Evolutionary conservation across 2,797 vertebrate species (phyloP).

Genomic region (Danio tinwini): DNA sequence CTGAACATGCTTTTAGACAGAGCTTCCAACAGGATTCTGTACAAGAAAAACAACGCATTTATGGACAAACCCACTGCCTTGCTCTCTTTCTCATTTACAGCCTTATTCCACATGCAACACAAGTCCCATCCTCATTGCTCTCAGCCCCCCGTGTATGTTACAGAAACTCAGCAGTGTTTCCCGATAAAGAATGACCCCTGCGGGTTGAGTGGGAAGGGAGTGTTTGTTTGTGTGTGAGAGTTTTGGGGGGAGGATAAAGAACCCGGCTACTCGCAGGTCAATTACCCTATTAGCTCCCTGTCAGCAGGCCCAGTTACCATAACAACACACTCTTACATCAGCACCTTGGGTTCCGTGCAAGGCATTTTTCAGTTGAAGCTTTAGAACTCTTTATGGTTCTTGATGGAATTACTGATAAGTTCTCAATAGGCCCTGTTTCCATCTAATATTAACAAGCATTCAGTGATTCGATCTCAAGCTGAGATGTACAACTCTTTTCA

Average conservation of each 20-base stretch:
- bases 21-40: not conserved
- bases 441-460: too few relatives aligned
- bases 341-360: not conserved
- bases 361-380: not conserved
- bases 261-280: slow-evolving; percentile 31
- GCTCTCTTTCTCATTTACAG: slow-evolving; percentile 13
- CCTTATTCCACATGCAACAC: slow-evolving; percentile 5
- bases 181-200: slow-evolving; percentile 43
- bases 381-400: not conserved
- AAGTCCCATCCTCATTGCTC: slow-evolving; percentile 7
- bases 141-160: slow-evolving; percentile 17
- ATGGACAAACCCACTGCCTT: not conserved
- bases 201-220: slow-evolving; percentile 21
- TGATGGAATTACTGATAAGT: not conserved
- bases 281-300: slow-evolving; percentile 47
- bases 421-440: not conserved
- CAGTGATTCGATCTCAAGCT: too few relatives aligned
- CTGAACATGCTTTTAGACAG: not conserved
- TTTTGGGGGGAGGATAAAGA: slow-evolving; percentile 44
- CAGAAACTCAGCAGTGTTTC: slow-evolving; percentile 17
- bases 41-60: not conserved
- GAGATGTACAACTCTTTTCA: too few relatives aligned
- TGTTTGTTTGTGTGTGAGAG: slow-evolving; percentile 11
- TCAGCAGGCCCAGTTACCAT: slow-evolving; percentile 32
- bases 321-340: slow-evolving; percentile 26